Base-by-base conservation (phyloP, 2,888 invertebrate species). In the Watsonalla cultraria region DNA sequence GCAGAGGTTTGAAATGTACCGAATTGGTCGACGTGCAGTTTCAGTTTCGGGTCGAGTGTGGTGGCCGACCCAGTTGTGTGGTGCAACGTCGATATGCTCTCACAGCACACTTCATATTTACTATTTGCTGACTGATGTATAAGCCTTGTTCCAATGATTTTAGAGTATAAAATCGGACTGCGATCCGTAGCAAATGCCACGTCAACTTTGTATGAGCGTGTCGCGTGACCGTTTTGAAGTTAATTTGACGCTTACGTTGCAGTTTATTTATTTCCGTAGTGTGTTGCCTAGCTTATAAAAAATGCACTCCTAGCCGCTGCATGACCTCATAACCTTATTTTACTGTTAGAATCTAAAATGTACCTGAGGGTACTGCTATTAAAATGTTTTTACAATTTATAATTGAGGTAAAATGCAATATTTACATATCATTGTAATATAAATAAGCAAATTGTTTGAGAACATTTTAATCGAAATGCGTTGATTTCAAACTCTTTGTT, bases 51-150 rank as follows among this genome's bases (percentile, higher is more conserved):
- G 81, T 84, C 81, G 82, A 86, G 85, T 79, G 76, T 67, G 66
- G 64, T 69, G 73, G 75, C 78, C 86, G 86, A 86, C 86, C 84
- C 70, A 85, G 81, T 82, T 83, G 76, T 68, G 55, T 68, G 69
- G 69, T 65, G 71, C 72, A 68, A 74, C 72, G 79, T 82, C 84
- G 78, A 84, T 81, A 78, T 72, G 74, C 76, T 78, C 77, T 75
- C 72, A 74, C 76, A 72, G 74, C 76, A 70, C 65, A 61, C 66
- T 60, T 62, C 60, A 42, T 47, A 58, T 54, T 52, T 53, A 65
- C 62, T 62, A 65, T 63, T 64, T 60, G 52, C 57, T 52, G 54
- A 56, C 58, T 55, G 60, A 58, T 61, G 56, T 49, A 57, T 59
- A 53, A 50, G 59, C 67, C 66, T 64, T 78, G 74, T 61, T 51